These are phyloP conservation scores for Acleris cristana DNA, from an alignment of 2,888 invertebrate species.

Conservation along the genomic window DNA sequence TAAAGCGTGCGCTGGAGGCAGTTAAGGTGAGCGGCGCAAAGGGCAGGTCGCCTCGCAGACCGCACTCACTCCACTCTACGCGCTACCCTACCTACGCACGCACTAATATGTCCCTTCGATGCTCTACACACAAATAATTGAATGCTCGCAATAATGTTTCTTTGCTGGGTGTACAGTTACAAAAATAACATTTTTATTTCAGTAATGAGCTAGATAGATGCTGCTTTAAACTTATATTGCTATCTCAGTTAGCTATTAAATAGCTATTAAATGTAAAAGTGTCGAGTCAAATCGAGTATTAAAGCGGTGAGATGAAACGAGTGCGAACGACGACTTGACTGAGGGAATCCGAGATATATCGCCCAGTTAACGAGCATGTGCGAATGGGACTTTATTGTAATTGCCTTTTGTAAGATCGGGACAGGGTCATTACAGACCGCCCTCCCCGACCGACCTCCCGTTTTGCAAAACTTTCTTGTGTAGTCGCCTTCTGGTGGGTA, in stretches of 20 bases:
- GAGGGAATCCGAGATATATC: conserved; percentile 79
- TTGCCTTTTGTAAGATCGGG: conserved; percentile 83
- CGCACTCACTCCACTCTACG: conserved; percentile 46
- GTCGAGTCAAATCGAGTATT: conserved; percentile 40
- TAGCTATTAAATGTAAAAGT: conserved; percentile 21
- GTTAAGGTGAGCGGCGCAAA: conserved; percentile 73
- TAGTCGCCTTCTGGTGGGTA: conserved; percentile 54
- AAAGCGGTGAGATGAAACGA: conserved; percentile 64
- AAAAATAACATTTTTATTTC: background rate
- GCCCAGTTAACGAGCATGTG: conserved; percentile 82
- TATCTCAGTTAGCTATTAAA: conserved; percentile 17
- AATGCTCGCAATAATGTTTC: background rate
- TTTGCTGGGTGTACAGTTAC: no score
- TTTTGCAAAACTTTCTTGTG: conserved; percentile 71
- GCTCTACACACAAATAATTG: background rate
- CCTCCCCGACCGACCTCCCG: conserved; percentile 70
- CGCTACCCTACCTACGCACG: conserved; percentile 44
- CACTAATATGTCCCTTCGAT: conserved; percentile 2
- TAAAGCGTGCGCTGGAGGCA: conserved; percentile 79
- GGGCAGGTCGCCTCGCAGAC: conserved; percentile 39
- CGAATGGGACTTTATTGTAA: conserved; percentile 83
- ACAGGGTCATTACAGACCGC: conserved; percentile 78
- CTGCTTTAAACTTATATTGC: background rate
- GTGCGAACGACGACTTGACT: conserved; percentile 64
- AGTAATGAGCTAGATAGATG: background rate